Evolutionary conservation across 2,113 vertebrate genomes (phyloP).

Genomic region (Prietella phreatophila): DNA sequence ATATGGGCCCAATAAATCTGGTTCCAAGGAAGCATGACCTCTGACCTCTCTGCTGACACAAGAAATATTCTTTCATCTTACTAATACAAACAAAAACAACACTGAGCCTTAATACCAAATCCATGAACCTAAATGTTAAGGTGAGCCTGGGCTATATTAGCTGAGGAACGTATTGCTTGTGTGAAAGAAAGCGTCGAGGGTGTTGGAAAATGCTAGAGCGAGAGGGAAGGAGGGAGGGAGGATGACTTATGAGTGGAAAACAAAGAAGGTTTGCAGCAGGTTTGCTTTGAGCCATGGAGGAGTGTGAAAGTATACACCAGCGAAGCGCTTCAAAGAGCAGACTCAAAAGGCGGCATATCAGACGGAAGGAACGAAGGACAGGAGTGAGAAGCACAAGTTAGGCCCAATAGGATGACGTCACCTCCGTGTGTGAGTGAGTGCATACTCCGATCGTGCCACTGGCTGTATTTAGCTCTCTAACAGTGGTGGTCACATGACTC

Average conservation of each 20-base stretch:
- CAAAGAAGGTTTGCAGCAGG: conserved; percentile 34
- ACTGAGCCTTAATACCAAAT: conserved; percentile 20
- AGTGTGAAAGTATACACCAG: conserved; percentile 2
- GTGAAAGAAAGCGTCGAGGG: neutral
- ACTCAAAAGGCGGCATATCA: conserved; percentile 13
- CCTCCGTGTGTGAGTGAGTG: neutral
- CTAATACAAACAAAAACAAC: conserved; percentile 14
- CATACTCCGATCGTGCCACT: conserved; percentile 25
- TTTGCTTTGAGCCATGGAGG: conserved; percentile 18
- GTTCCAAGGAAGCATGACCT: conserved; percentile 38
- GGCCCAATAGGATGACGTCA: conserved; percentile 42
- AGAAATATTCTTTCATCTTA: conserved; percentile 12
- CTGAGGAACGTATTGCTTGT: conserved; percentile 26
- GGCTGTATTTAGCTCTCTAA: conserved; percentile 45
- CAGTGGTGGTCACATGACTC: conserved; percentile 53
- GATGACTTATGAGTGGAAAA: conserved; percentile 21
- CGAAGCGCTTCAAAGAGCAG: conserved; percentile 9
- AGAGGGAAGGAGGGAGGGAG: conserved; percentile 17
- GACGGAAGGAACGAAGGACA: neutral
- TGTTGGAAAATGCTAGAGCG: neutral
- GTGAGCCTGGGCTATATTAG: conserved; percentile 28
- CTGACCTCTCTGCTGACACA: conserved; percentile 40
- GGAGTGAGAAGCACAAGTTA: conserved; percentile 7
- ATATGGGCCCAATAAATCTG: conserved; percentile 58
- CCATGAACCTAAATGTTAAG: neutral